Evolutionary conservation across 2,113 vertebrate species (phyloP).

Genomic region (Otus sunia): DNA sequence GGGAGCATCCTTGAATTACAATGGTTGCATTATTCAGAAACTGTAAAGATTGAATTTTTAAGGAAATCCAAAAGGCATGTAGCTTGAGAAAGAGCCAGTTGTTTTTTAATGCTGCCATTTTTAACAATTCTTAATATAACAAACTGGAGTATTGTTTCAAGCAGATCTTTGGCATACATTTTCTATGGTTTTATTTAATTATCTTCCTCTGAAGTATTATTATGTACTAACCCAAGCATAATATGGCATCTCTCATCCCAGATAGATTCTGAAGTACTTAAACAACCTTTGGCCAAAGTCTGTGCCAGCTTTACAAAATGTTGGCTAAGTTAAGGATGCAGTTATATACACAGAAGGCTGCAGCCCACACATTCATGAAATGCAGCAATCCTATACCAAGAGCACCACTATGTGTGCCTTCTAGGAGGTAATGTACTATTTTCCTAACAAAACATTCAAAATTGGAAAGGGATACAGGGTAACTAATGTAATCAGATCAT

Average conservation of each 20-base stretch:
- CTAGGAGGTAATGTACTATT: neutral
- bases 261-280: neutral
- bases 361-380: neutral
- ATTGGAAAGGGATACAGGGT: neutral
- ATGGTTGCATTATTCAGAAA: constrained; percentile 42
- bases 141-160: neutral
- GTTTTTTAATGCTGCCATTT: constrained; percentile 20
- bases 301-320: neutral
- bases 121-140: neutral
- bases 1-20: constrained; percentile 32
- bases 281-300: neutral
- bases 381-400: neutral
- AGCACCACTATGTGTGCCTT: neutral
- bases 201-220: neutral
- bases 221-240: neutral
- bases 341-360: neutral
- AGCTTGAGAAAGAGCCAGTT: neutral
- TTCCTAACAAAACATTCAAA: neutral
- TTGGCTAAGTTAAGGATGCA: neutral
- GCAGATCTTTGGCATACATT: neutral
- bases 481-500: neutral
- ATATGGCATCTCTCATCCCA: neutral
- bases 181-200: neutral
- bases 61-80: constrained; percentile 28
- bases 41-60: constrained; percentile 29